Base-by-base conservation (phyloP, 2,797 vertebrate species). In the Eupleurogrammus muticus region DNA sequence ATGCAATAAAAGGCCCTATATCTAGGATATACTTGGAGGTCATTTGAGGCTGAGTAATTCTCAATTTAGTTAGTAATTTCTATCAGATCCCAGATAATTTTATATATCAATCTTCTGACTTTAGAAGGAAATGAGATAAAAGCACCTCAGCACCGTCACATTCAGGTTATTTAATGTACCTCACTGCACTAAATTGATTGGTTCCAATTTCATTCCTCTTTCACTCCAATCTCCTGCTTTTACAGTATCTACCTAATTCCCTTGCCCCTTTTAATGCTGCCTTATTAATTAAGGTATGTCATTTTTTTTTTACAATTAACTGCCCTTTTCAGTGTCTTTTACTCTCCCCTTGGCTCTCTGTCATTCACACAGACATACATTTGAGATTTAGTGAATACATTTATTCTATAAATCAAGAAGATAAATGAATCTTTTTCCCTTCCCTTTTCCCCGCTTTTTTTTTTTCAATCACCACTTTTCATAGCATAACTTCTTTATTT, bases 331-430 rank as follows among this genome's bases (percentile, higher is more conserved):
- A 0, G 5, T 47, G 32, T 50, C 9, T 19, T 52, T 52, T 32
- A 21, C 24, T 40, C n/a, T 40, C 35, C 24, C 24, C 28, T 28
- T 48, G 10, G 10, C 53, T 74, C 32, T 59, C 38, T 56, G 36
- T 62, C 35, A 53, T 16, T 10, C 23, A 11, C 16, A 51, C 40
- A 35, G 11, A 6, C 53, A 49, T 13, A 50, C 20, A 42, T 52
- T 58, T 57, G 10, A 21, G 51, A 20, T 13, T 10, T 17, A 10
- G 47, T 16, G 51, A 52, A 58, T 56, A 49, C 23, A 77, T 61
- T 5, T 62, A 64, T 70, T 60, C 52, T 48, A 77, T 71, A 69
- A 75, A 73, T 77, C 73, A 79, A 77, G 64, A 36, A 53, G 72
- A 76, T 34, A 16, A 2, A 66, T 72, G 52, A 54, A 14, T 40